Evolutionary conservation across 1,140 invertebrate genomes (phyloP).

Genomic region (Cyrtorhinus lividipennis): DNA sequence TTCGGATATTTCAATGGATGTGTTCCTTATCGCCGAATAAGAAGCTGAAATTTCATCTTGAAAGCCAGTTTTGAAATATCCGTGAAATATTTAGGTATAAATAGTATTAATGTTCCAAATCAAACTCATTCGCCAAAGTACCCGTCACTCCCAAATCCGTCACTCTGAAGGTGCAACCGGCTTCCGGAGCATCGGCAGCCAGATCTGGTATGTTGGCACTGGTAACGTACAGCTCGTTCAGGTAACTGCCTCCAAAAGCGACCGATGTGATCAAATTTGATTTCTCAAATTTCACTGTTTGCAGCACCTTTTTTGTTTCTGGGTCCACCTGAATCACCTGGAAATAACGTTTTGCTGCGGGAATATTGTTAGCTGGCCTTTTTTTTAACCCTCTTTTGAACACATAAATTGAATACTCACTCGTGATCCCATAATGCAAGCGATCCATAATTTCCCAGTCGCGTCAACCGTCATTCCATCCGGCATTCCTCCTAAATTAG

Average conservation of each 20-base stretch:
- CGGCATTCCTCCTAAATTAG: conserved; percentile 38
- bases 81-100: too few species aligned
- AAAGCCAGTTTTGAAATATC: too few species aligned
- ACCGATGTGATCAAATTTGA: conserved; percentile 58
- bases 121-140: conserved; percentile 12
- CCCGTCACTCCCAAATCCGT: conserved; percentile 28
- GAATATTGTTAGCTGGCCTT: not conserved
- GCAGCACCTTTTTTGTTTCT: conserved; percentile 36
- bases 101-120: not conserved
- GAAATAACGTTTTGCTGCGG: too few species aligned
- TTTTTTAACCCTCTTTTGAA: not conserved
- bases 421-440: conserved; percentile 38
- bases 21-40: too few species aligned
- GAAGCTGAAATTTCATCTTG: too few species aligned
- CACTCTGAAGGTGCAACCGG: conserved; percentile 34
- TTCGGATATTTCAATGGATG: too few species aligned
- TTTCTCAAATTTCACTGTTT: conserved; percentile 42
- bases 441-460: conserved; percentile 55
- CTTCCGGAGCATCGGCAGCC: conserved; percentile 20
- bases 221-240: conserved; percentile 64
- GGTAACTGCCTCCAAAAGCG: conserved; percentile 59
- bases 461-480: conserved; percentile 64
- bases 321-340: conserved; percentile 41
- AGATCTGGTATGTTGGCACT: conserved; percentile 35
- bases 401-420: conserved; percentile 16